Percentiles rank a stretch among this genome's conserved stretches.
Evolutionary conservation across 1,140 invertebrate genomes (phyloP).

Genomic region (Magallana ariakensis): DNA sequence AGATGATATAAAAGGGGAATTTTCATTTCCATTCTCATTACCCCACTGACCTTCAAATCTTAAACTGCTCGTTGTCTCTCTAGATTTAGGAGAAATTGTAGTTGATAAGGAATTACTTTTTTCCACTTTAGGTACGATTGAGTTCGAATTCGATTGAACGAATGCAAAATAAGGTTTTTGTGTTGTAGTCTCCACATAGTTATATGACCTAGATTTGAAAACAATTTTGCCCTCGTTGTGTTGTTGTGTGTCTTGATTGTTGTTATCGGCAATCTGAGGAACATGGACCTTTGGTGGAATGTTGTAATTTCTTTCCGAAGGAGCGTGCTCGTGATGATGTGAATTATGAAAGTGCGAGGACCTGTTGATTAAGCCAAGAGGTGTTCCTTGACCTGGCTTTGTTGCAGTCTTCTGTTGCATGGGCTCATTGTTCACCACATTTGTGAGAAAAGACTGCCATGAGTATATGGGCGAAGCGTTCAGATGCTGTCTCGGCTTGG

Average conservation of each 20-base stretch:
- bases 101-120: background rate
- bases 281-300: background rate
- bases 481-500: background rate
- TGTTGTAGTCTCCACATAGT: background rate
- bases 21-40: background rate
- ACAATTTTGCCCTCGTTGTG: background rate
- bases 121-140: background rate
- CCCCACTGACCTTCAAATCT: background rate
- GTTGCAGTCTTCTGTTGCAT: background rate
- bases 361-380: background rate
- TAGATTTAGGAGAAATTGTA: background rate
- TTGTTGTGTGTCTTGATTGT: background rate
- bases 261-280: background rate
- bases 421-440: background rate
- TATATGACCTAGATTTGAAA: background rate
- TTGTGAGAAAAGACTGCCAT: constrained; percentile 20
- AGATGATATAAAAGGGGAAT: background rate
- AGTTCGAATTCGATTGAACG: background rate
- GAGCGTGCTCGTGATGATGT: background rate
- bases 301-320: background rate
- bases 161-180: background rate
- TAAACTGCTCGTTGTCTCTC: background rate
- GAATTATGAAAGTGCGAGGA: background rate
- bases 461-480: background rate
- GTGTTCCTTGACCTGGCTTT: background rate